Percentiles rank a stretch among this genome's conserved stretches.
Evolutionary conservation across 1,140 invertebrate species (phyloP).

Genomic region (Zaprionus camerounensis): DNA sequence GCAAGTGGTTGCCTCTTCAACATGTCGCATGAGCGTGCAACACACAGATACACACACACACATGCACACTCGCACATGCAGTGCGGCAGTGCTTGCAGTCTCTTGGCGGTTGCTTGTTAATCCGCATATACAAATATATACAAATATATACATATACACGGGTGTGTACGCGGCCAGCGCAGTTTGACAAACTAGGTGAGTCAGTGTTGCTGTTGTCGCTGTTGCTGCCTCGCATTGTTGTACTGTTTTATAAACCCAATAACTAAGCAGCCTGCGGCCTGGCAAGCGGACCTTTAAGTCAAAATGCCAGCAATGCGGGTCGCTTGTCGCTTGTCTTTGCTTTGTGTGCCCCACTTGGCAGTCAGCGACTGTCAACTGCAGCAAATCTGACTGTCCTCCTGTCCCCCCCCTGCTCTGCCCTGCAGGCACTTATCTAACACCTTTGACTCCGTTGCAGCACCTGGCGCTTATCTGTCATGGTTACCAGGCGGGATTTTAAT

Average conservation of each 20-base stretch:
- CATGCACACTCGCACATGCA: conserved; percentile 18
- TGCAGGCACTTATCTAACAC: conserved; percentile 71
- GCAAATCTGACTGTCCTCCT: conserved; percentile 25
- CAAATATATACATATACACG: too few relatives aligned
- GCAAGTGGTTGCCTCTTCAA: conserved; percentile 19
- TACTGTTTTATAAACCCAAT: conserved; percentile 79
- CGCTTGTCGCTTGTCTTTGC: conserved; percentile 53
- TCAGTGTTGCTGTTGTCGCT: conserved; percentile 27
- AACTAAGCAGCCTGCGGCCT: conserved; percentile 62
- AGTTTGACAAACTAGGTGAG: conserved; percentile 65
- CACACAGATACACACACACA: not conserved
- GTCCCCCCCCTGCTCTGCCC: not conserved
- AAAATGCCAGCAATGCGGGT: conserved; percentile 72
- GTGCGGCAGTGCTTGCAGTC: conserved; percentile 6
- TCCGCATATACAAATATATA: conserved; percentile 74
- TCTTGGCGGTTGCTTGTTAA: conserved; percentile 58
- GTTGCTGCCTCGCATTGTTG: conserved; percentile 30
- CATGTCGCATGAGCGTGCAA: conserved; percentile 51
- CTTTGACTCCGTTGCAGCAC: conserved; percentile 66
- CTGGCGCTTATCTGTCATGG: conserved; percentile 73
- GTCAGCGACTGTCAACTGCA: conserved; percentile 54
- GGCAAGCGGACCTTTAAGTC: conserved; percentile 54
- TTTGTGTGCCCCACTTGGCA: conserved; percentile 62
- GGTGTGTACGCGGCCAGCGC: conserved; percentile 26
- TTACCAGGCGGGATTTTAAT: conserved; percentile 72